Evolutionary conservation across 1,140 invertebrate genomes (phyloP).

Genomic region (Drosophila pectinifera): DNA sequence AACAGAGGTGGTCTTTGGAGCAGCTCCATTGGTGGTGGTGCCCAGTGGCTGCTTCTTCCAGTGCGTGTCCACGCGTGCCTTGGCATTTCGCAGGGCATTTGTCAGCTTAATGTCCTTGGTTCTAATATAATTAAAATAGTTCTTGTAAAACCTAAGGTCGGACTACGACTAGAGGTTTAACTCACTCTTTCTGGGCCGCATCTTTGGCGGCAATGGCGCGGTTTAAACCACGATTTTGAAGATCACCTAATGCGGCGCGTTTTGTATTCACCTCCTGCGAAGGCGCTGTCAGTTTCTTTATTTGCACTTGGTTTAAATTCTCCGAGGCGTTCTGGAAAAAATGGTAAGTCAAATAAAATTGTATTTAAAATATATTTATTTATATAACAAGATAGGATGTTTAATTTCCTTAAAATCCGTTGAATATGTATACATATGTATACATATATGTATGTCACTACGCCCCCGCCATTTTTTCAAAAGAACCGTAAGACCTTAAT

Average conservation of each 20-base stretch:
- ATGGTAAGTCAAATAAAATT: too few relatives aligned
- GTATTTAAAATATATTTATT: too few relatives aligned
- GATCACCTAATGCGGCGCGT: conserved; percentile 76
- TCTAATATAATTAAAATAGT: not conserved
- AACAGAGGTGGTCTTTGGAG: conserved; percentile 24
- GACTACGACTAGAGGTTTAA: not conserved
- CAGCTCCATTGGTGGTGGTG: conserved; percentile 30
- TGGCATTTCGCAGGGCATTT: conserved; percentile 61
- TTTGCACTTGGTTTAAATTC: conserved; percentile 65
- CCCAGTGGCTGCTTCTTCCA: conserved; percentile 77
- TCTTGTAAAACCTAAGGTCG: not conserved
- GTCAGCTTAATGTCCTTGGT: conserved; percentile 73
- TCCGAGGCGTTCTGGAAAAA: conserved; percentile 67
- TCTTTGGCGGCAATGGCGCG: conserved; percentile 58
- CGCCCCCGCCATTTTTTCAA: conserved; percentile 58
- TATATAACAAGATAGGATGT: too few relatives aligned
- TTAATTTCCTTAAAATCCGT: not conserved
- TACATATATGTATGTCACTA: too few relatives aligned
- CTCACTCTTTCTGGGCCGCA: conserved; percentile 78
- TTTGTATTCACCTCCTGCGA: conserved; percentile 71
- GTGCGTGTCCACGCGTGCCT: conserved; percentile 79
- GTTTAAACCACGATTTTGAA: conserved; percentile 78
- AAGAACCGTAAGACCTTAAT: conserved; percentile 22
- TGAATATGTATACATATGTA: not conserved
- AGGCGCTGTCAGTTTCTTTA: conserved; percentile 75